Evolutionary conservation across 2,113 vertebrate genomes (phyloP).

Genomic region (Sinocyclocheilus anophthalmus): DNA sequence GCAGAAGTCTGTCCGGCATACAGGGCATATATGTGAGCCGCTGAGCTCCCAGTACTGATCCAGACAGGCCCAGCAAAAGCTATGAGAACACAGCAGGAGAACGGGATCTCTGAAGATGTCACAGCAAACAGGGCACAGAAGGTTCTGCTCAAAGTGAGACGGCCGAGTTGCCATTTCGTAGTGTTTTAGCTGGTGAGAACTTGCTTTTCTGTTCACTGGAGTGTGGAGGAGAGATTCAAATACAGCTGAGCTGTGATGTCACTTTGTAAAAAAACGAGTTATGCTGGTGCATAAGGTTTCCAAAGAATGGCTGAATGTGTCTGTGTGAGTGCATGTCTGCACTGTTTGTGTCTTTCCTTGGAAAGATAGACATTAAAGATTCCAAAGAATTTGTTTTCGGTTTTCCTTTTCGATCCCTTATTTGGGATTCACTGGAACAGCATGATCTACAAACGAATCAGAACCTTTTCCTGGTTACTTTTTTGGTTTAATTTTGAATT

Average conservation of each 20-base stretch:
- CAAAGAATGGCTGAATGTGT: not conserved
- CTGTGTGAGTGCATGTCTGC: not conserved
- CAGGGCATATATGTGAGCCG: not conserved
- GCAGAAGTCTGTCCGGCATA: not conserved
- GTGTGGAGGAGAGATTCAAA: not conserved
- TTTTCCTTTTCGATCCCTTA: not conserved
- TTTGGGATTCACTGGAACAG: not conserved
- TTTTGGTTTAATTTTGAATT: not conserved
- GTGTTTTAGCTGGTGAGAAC: not conserved
- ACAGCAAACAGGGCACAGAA: constrained; percentile 10
- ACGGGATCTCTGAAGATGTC: constrained; percentile 16
- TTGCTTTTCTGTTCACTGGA: not conserved
- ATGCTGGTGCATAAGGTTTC: not conserved
- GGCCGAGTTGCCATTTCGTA: not conserved
- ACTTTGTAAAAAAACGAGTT: not conserved
- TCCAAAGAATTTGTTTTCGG: not conserved
- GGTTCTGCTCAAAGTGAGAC: not conserved
- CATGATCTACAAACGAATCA: not conserved
- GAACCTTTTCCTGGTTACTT: not conserved
- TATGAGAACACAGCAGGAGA: constrained; percentile 38
- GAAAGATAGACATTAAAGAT: not conserved
- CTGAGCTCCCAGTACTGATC: not conserved
- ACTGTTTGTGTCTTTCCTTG: not conserved
- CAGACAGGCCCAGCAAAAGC: constrained; percentile 36
- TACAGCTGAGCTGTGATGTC: constrained; percentile 15